These are phyloP conservation scores for Orius laevigatus DNA, from an alignment of 1,140 invertebrate genomes.

Conservation along the genomic window DNA sequence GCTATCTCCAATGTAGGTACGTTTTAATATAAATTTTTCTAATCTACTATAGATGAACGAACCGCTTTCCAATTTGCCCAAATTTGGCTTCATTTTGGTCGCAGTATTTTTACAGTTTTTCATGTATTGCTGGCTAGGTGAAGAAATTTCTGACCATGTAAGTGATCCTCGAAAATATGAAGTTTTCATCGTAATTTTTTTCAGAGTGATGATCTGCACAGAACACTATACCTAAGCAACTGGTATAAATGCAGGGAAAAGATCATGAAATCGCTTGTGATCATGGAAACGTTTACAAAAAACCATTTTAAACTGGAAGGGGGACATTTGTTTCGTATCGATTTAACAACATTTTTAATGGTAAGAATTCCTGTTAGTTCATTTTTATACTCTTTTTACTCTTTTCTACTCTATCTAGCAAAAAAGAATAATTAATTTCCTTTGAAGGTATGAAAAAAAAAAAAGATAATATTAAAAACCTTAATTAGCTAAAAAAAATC, in stretches of 20 bases:
- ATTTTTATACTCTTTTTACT: too few relatives aligned
- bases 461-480: too few relatives aligned
- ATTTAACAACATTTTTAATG: slow-evolving; percentile 11
- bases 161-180: background rate
- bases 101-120: slow-evolving; percentile 14
- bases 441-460: too few relatives aligned
- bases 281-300: slow-evolving; percentile 15
- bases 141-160: slow-evolving; percentile 15
- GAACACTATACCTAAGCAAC: slow-evolving; percentile 8
- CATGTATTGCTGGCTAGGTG: slow-evolving; percentile 17
- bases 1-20: slow-evolving; percentile 10
- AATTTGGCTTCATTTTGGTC: slow-evolving; percentile 5
- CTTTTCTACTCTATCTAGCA: too few relatives aligned
- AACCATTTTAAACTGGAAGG: slow-evolving; percentile 15
- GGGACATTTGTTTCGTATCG: slow-evolving; percentile 12
- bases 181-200: slow-evolving; percentile 4
- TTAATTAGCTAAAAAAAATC: too few relatives aligned
- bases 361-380: too few relatives aligned
- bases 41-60: slow-evolving; percentile 9
- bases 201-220: slow-evolving; percentile 14
- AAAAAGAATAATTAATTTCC: too few relatives aligned
- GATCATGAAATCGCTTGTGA: slow-evolving; percentile 10
- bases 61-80: slow-evolving; percentile 4
- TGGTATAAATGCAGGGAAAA: slow-evolving; percentile 14
- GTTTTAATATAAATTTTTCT: background rate